Conservation (phyloP, 2,113 vertebrate genomes). For the Petrocephalus zakoni region DNA sequence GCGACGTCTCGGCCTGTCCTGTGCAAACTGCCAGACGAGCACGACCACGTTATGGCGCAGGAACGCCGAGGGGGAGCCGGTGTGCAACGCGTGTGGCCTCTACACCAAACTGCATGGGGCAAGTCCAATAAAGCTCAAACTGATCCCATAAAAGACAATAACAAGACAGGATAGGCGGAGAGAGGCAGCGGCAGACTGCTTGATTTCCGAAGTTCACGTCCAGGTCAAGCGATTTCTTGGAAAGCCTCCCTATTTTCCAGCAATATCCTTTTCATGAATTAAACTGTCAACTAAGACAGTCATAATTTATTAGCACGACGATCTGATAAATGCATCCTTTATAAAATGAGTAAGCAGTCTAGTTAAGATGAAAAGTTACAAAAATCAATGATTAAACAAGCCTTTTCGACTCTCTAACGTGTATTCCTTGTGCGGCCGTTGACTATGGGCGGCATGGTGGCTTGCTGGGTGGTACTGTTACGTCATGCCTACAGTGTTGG, state of each 20-base stretch:
- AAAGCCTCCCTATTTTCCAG: not conserved
- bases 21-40: conserved; percentile 90
- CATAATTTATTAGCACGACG: not conserved
- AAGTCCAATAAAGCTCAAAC: conserved; percentile 19
- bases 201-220: not conserved
- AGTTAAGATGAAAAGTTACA: not conserved
- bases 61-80: conserved; percentile 87
- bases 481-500: not conserved
- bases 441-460: not conserved
- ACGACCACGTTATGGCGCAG: conserved; percentile 93
- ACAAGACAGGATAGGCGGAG: not conserved
- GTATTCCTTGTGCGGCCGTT: not conserved
- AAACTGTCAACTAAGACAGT: not conserved
- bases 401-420: not conserved
- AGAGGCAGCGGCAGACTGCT: not conserved
- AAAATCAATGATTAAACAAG: not conserved
- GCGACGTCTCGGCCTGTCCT: conserved; percentile 85
- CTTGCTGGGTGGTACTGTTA: not conserved
- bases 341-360: not conserved
- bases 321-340: not conserved
- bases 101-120: conserved; percentile 97
- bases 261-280: not conserved
- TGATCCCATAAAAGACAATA: not conserved
- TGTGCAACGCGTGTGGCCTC: conserved; percentile 94
- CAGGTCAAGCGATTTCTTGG: not conserved